These are phyloP conservation scores for Trematomus loennbergii DNA, from an alignment of 2,113 vertebrate species.

Conservation along the genomic window DNA sequence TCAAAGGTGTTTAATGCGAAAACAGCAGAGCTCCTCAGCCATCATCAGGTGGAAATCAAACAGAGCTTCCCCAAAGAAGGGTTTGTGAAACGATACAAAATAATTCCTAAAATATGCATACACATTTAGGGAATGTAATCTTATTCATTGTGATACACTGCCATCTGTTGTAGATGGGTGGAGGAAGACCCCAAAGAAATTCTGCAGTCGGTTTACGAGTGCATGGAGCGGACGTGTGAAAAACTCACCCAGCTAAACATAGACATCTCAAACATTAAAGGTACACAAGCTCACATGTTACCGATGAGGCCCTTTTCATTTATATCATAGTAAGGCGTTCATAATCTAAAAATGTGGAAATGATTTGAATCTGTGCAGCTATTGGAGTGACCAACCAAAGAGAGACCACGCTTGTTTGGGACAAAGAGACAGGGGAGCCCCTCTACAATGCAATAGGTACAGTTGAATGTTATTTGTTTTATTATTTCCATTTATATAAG, in stretches of 20 bases:
- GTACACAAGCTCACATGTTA: conserved; percentile 73
- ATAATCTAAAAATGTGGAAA: neutral
- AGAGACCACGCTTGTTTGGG: conserved; percentile 98
- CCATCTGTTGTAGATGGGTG: conserved; percentile 88
- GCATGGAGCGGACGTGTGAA: conserved; percentile 95
- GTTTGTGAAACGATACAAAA: conserved; percentile 75
- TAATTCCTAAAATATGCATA: neutral
- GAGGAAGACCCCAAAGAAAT: conserved; percentile 97
- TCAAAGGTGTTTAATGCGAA: conserved; percentile 95
- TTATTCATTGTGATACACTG: neutral
- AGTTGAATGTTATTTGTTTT: neutral
- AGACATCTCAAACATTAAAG: conserved; percentile 94
- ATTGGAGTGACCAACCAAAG: conserved; percentile 98
- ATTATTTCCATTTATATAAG: neutral
- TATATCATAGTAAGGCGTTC: neutral
- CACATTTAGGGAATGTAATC: neutral
- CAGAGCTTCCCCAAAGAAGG: conserved; percentile 97
- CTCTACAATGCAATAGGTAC: conserved; percentile 97
- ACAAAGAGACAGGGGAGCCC: conserved; percentile 95
- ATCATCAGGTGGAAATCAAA: conserved; percentile 96
- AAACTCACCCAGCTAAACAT: conserved; percentile 94
- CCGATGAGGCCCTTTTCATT: neutral
- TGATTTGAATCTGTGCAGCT: conserved; percentile 81
- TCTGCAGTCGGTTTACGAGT: conserved; percentile 94
- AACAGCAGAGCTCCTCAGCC: conserved; percentile 96